Evolutionary conservation across 2,113 vertebrate genomes (phyloP).

Genomic region (Electrona antarctica): DNA sequence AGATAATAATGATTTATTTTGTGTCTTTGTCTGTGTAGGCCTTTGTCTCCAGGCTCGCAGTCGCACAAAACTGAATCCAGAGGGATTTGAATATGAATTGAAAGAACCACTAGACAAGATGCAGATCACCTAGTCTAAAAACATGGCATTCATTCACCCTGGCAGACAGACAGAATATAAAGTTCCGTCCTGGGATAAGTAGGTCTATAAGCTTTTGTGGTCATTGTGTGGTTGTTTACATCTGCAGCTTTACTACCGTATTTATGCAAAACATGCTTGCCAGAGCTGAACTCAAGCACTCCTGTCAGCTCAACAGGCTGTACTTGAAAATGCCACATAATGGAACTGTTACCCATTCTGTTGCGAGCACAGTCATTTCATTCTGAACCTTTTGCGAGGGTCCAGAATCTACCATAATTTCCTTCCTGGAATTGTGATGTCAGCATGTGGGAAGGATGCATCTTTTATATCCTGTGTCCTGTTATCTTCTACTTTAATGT

Average conservation of each 20-base stretch:
- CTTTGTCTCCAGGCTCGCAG: not conserved
- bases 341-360: constrained; percentile 22
- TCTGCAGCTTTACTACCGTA: constrained; percentile 11
- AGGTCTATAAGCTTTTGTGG: constrained; percentile 2
- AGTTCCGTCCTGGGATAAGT: constrained; percentile 40
- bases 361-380: constrained; percentile 1
- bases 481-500: constrained; percentile 19
- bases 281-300: constrained; percentile 25
- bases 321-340: constrained; percentile 26
- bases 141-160: not conserved
- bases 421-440: constrained; percentile 54
- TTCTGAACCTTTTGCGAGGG: constrained; percentile 23
- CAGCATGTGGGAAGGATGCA: constrained; percentile 31
- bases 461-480: constrained; percentile 22
- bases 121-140: not conserved
- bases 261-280: constrained; percentile 37
- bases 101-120: not conserved
- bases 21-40: not conserved
- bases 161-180: constrained; percentile 11
- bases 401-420: constrained; percentile 13
- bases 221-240: constrained; percentile 50
- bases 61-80: not conserved
- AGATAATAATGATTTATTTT: too few species aligned
- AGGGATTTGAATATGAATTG: not conserved
- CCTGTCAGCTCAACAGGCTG: constrained; percentile 34